Evolutionary conservation across 2,888 invertebrate genomes (phyloP), one percentile per base, ranked within the genome.

Genomic region (Plebejus melissa): DNA sequence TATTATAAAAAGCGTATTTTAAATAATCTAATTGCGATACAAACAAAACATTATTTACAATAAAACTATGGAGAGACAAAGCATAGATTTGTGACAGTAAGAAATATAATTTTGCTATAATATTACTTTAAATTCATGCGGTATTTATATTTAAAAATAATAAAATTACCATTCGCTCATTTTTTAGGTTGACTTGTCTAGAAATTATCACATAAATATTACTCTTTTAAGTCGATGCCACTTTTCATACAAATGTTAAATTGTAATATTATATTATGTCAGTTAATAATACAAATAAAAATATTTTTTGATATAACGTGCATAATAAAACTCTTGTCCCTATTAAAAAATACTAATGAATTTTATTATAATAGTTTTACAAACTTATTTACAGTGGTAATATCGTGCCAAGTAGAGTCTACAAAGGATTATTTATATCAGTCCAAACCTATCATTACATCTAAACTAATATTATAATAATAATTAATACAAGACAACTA

Each of bases 1-100:
- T 87, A 83, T 84, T 82, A 83, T 87, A 88, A 86, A 88, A 89
- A 88, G 90, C 90, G 80, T 87, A 84, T 78, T 86, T 87, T 87
- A 85, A 75, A 75, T 58, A 81, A 78, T 80, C 87, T 88, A 88
- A 83, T 85, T 83, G 86, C 86, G 87, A 86, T 86, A 85, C 57
- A 70, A 79, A 80, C 58, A 78, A 80, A 72, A 77, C 77, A 77
- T 78, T 82, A 81, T 83, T 81, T 82, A 83, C 82, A 83, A 76
- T 76, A 77, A 76, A 76, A 69, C 76, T 79, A 79, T 76, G 70
- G 60, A 75, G 74, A 28, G 57, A 75, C 38, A 11, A 76, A 76
- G 76, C 69, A 77, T 77, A 75, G 57, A 77, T 58, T 77, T 77
- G 54, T 75, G 74, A 79, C 71, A 76, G 74, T 75, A 74, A 77